phyloP scores from a whole-genome alignment of 2,797 vertebrate species.

The Fistularia commersonii region DNA sequence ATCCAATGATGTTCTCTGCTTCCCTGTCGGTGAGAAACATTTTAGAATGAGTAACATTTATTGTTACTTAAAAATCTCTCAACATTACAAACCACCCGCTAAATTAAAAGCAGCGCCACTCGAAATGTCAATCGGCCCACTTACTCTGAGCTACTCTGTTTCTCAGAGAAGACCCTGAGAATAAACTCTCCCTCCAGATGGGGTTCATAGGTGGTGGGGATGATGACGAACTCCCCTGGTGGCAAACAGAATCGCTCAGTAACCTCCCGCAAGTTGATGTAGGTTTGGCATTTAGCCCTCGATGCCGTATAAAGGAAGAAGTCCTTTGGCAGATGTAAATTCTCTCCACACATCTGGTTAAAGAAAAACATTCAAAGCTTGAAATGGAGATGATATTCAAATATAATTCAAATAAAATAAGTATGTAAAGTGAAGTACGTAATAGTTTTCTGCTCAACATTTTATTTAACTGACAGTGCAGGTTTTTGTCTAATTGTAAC shows the following conservation, averaged over 20 bases:
- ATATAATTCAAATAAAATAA: no score
- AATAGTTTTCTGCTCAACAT: no score
- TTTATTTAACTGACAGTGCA: no score
- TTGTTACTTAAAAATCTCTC: no score
- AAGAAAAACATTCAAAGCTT: no score
- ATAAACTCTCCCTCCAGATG: constrained; percentile 95
- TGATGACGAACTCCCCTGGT: constrained; percentile 88
- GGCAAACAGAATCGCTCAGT: constrained; percentile 89
- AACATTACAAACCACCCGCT: no score
- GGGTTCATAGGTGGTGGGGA: constrained; percentile 90
- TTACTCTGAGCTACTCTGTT: constrained; percentile 92
- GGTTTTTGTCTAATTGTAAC: no score
- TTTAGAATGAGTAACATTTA: not conserved
- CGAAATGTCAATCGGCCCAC: constrained; percentile 26
- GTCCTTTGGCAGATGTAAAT: constrained; percentile 90
- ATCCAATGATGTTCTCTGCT: constrained; percentile 78
- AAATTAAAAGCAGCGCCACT: no score
- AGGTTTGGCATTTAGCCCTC: constrained; percentile 87
- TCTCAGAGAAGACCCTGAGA: constrained; percentile 96
- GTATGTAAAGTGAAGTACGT: no score
- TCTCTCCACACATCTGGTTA: constrained; percentile 82
- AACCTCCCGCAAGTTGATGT: constrained; percentile 95
- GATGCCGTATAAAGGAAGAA: constrained; percentile 96
- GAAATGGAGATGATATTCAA: no score
- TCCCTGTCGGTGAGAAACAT: constrained; percentile 70